A percentile compares a stretch with the other conserved stretches of the same genome.
phyloP scores from a whole-genome alignment of 2,113 vertebrate species.

The Crypturellus undulatus region DNA sequence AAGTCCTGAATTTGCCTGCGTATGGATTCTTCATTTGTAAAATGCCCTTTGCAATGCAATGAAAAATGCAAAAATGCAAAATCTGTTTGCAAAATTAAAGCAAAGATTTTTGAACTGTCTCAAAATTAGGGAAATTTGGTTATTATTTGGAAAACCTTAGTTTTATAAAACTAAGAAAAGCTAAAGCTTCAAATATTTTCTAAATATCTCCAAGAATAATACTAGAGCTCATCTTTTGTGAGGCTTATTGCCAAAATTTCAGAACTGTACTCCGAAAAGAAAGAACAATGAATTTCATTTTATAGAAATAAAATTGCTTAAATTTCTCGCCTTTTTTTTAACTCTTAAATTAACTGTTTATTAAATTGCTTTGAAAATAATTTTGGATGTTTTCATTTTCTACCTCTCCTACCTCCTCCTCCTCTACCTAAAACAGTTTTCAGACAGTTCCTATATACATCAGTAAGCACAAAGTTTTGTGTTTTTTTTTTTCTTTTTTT shows the following conservation, averaged over 20 bases:
- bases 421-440: background rate
- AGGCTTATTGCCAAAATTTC: background rate
- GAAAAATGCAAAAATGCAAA: too few species aligned
- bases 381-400: background rate
- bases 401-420: too few species aligned
- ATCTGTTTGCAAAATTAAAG: background rate
- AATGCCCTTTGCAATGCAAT: too few species aligned
- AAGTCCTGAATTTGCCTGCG: background rate
- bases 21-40: too few species aligned
- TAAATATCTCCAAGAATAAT: background rate
- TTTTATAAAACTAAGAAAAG: background rate
- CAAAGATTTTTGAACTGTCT: background rate
- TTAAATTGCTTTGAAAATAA: background rate
- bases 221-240: background rate
- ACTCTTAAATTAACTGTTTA: background rate
- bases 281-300: accelerated
- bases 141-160: background rate
- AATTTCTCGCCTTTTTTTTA: background rate
- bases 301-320: background rate
- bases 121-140: background rate
- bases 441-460: background rate
- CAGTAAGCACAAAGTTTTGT: background rate
- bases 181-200: background rate
- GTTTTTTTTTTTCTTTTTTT: background rate
- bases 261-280: background rate